Conservation (phyloP, 2,888 invertebrate species). For the Acholoe squamosa region DNA sequence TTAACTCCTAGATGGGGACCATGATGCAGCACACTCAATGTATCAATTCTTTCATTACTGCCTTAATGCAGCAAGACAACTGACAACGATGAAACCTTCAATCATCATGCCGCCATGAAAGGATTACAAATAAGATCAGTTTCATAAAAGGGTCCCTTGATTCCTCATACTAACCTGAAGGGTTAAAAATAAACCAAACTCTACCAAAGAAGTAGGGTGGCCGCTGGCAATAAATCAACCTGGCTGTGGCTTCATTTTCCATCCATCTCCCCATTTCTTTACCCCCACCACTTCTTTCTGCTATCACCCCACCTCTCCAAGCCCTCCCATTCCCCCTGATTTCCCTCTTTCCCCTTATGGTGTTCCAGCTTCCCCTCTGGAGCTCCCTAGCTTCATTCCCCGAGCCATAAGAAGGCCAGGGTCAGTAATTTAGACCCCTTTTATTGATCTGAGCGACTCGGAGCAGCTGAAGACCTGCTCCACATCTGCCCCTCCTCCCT, state of each 20-base stretch:
- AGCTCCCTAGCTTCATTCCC: background rate
- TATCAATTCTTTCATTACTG: too few species aligned
- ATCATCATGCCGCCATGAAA: too few species aligned
- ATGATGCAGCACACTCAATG: too few species aligned
- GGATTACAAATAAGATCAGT: too few species aligned
- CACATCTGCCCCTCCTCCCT: background rate
- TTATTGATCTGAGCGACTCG: slow-evolving; percentile 17
- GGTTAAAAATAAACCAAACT: background rate
- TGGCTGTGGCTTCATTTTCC: background rate
- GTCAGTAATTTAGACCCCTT: slow-evolving; percentile 8
- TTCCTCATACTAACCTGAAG: too few species aligned
- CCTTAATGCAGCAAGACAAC: too few species aligned
- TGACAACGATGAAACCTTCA: too few species aligned
- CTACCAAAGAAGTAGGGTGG: background rate
- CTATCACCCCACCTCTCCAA: background rate
- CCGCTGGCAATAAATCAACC: background rate
- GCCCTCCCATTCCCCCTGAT: background rate
- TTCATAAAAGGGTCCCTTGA: too few species aligned
- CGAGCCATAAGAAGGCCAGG: background rate
- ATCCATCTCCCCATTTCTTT: background rate
- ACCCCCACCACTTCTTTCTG: background rate
- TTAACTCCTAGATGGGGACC: too few species aligned
- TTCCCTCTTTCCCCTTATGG: background rate
- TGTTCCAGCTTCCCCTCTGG: background rate
- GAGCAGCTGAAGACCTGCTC: background rate